phyloP scores from a whole-genome alignment of 2,113 vertebrate species.

The Isurus oxyrinchus region DNA sequence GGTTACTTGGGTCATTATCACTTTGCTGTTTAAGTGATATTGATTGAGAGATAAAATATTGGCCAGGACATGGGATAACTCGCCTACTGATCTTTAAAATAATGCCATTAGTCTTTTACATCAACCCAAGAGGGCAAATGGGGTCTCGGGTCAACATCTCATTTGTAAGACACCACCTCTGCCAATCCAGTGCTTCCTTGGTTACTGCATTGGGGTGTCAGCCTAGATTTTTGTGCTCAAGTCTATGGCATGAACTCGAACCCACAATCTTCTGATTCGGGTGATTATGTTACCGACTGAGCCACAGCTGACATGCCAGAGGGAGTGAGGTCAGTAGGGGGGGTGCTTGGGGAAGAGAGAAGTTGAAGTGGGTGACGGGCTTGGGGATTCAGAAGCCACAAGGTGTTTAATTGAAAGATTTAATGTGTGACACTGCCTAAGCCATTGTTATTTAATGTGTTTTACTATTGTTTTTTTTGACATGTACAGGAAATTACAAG shows the following conservation, averaged over 20 bases:
- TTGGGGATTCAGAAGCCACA: not conserved
- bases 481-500: conserved; percentile 72
- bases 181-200: not conserved
- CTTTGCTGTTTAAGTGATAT: no score
- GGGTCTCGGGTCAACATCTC: not conserved
- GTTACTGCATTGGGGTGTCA: not conserved
- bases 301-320: not conserved
- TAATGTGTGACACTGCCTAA: not conserved
- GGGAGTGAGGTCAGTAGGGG: not conserved
- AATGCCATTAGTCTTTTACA: not conserved
- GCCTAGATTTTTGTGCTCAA: not conserved
- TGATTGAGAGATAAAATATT: not conserved
- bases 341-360: not conserved
- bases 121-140: not conserved
- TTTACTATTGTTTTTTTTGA: conserved; percentile 34
- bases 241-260: not conserved
- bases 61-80: not conserved
- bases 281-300: not conserved
- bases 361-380: not conserved
- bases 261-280: not conserved
- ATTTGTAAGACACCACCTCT: not conserved
- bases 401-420: not conserved
- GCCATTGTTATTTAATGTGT: not conserved
- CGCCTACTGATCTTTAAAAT: not conserved
- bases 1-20: no score